A percentile compares a stretch with the other conserved stretches of the same genome.
Evolutionary conservation across 1,140 invertebrate species (phyloP).

Genomic region (Whitmania pigra): DNA sequence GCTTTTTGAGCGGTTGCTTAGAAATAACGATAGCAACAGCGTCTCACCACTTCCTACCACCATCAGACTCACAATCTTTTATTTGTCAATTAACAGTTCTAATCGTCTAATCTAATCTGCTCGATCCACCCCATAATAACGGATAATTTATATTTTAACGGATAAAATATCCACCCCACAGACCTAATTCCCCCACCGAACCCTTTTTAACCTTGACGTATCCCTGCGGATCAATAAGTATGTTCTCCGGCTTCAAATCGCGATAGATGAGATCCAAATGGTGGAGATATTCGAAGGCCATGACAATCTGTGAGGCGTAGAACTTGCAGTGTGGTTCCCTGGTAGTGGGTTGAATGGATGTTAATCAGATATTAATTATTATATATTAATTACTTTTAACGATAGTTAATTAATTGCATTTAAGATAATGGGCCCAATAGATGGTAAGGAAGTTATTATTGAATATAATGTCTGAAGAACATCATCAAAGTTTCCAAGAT

Average conservation of each 20-base stretch:
- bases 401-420: neutral
- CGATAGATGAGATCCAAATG: conserved; percentile 97
- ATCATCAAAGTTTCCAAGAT: too few relatives aligned
- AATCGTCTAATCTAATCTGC: neutral
- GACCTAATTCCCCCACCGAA: neutral
- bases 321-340: conserved; percentile 94
- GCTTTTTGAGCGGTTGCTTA: too few relatives aligned
- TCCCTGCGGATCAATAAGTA: conserved; percentile 92
- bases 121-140: neutral
- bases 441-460: too few relatives aligned
- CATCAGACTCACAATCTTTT: neutral
- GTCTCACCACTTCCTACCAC: too few relatives aligned
- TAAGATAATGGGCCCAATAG: too few relatives aligned
- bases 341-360: neutral
- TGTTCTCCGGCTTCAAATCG: conserved; percentile 97
- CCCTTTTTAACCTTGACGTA: conserved; percentile 76
- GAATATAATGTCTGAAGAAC: too few relatives aligned
- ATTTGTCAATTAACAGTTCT: neutral
- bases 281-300: conserved; percentile 98
- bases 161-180: neutral
- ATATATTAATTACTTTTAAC: neutral
- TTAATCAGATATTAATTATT: neutral
- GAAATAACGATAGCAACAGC: too few relatives aligned
- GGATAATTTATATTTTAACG: too few relatives aligned
- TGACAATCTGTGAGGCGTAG: conserved; percentile 96